A percentile compares a stretch with the other conserved stretches of the same genome.
These are phyloP conservation scores for Tribolium freemani DNA, from an alignment of 2,888 invertebrate genomes.

Conservation along the genomic window DNA sequence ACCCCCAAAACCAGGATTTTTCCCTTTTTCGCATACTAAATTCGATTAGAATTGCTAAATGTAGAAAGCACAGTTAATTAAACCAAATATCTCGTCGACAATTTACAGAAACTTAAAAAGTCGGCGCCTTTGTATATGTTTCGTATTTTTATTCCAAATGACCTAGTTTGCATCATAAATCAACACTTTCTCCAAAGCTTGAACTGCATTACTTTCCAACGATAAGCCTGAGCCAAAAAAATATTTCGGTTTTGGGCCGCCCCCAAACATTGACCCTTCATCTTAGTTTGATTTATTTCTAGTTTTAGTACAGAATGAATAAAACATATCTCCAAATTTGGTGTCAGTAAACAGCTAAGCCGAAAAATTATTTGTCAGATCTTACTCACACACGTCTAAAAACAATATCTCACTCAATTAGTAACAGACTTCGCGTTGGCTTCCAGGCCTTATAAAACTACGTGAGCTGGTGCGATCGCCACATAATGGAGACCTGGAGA, in stretches of 20 bases:
- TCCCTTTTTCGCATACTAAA: neutral
- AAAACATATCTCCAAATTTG: too few species aligned
- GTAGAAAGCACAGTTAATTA: too few species aligned
- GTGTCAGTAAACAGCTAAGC: too few species aligned
- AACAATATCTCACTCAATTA: neutral
- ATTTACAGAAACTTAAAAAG: too few species aligned
- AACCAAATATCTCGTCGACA: too few species aligned
- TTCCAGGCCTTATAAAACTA: slow-evolving; percentile 75
- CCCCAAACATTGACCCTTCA: neutral
- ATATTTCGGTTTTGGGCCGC: neutral
- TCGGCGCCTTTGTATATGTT: neutral
- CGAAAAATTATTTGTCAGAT: too few species aligned
- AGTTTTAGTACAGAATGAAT: neutral
- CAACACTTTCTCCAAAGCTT: slow-evolving; percentile 21
- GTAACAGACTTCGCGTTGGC: neutral
- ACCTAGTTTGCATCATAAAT: slow-evolving; percentile 14
- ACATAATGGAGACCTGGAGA: slow-evolving; percentile 74
- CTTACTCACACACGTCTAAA: neutral
- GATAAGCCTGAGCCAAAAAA: slow-evolving; percentile 16
- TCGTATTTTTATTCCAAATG: neutral
- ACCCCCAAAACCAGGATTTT: slow-evolving; percentile 1
- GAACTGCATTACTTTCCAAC: slow-evolving; percentile 15
- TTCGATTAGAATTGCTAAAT: neutral
- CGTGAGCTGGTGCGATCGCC: slow-evolving; percentile 79
- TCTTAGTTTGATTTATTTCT: slow-evolving; percentile 4